A percentile compares a stretch with the other conserved stretches of the same genome.
Conservation (phyloP, 1,140 invertebrate species). For the Nasonia vitripennis region DNA sequence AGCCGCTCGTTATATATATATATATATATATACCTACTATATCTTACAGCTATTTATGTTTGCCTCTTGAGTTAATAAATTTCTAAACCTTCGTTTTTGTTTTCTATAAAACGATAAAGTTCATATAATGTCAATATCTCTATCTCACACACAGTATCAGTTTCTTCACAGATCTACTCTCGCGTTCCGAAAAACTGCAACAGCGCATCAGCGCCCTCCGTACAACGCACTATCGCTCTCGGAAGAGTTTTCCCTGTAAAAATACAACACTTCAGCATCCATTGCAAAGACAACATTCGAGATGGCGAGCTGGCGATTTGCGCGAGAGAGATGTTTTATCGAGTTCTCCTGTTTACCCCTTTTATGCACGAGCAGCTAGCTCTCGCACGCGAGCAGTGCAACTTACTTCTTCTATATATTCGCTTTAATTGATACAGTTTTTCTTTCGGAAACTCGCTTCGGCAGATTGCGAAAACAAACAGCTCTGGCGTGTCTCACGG, state of each 20-base stretch:
- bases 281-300: conserved; percentile 9
- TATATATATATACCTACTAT: neutral
- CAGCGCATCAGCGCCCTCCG: neutral
- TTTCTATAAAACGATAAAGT: neutral
- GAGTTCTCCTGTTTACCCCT: neutral
- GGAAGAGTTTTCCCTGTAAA: conserved; percentile 31
- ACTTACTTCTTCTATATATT: neutral
- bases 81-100: neutral
- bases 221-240: neutral
- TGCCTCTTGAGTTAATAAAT: neutral
- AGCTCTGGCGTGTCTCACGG: neutral
- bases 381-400: neutral
- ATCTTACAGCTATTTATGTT: conserved; percentile 28
- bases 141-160: neutral
- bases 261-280: conserved; percentile 16
- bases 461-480: no score
- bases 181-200: no score
- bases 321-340: neutral
- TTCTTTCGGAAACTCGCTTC: neutral
- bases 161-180: no score
- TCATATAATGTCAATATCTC: neutral
- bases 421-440: neutral
- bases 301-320: neutral
- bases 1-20: no score
- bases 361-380: neutral